phyloP scores from a whole-genome alignment of 2,888 invertebrate species.

The Carterocephalus palaemon region DNA sequence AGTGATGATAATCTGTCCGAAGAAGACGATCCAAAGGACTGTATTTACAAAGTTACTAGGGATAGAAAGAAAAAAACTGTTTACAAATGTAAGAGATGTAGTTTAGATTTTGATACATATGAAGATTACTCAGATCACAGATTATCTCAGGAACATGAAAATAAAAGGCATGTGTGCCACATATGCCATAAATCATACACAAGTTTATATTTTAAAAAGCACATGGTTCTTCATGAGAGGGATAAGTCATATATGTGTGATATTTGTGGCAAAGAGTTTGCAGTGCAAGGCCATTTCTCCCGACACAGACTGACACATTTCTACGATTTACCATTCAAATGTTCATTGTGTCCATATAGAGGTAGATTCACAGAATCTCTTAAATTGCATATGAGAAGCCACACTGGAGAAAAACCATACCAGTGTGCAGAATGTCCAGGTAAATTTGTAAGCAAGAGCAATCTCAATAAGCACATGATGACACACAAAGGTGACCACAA shows the following conservation, averaged over 20 bases:
- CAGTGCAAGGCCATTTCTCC: slow-evolving; percentile 48
- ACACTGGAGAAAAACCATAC: slow-evolving; percentile 67
- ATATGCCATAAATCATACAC: slow-evolving; percentile 58
- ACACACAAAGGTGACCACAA: slow-evolving; percentile 54
- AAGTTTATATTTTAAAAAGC: slow-evolving; percentile 53
- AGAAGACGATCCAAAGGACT: slow-evolving; percentile 22
- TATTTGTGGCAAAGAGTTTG: slow-evolving; percentile 63
- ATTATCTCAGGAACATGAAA: slow-evolving; percentile 56
- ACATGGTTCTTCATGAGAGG: slow-evolving; percentile 49
- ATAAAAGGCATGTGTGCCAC: slow-evolving; percentile 47
- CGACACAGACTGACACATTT: slow-evolving; percentile 64
- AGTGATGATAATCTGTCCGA: slow-evolving; percentile 21
- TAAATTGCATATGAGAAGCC: slow-evolving; percentile 67
- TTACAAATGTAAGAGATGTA: slow-evolving; percentile 52
- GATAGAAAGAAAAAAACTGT: slow-evolving; percentile 30
- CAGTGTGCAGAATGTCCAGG: slow-evolving; percentile 61
- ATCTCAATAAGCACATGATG: slow-evolving; percentile 59
- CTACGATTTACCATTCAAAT: slow-evolving; percentile 57
- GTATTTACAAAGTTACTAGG: slow-evolving; percentile 23
- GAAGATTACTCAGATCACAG: slow-evolving; percentile 54
- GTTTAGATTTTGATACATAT: slow-evolving; percentile 48
- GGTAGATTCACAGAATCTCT: slow-evolving; percentile 61
- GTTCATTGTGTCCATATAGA: slow-evolving; percentile 60
- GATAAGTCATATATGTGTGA: slow-evolving; percentile 57
- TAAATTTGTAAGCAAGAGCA: slow-evolving; percentile 63